Evolutionary conservation across 2,888 invertebrate species (phyloP).

Genomic region (Noctua comes): DNA sequence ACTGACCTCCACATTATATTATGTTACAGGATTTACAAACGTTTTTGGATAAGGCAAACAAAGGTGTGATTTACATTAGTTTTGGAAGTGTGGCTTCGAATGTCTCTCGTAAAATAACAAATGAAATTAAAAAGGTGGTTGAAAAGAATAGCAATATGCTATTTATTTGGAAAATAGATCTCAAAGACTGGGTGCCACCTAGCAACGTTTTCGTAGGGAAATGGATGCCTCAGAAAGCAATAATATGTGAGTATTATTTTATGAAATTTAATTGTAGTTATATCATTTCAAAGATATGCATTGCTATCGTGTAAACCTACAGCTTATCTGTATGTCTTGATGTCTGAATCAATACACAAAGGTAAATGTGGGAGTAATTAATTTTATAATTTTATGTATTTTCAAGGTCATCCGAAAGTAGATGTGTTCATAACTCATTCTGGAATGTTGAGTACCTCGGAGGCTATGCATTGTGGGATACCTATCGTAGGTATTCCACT

Average conservation of each 20-base stretch:
- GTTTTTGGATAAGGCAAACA: conserved; percentile 91
- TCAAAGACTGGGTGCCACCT: conserved; percentile 90
- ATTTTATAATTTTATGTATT: conserved; percentile 5
- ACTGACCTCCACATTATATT: not conserved
- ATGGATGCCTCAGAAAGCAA: conserved; percentile 94
- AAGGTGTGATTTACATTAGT: conserved; percentile 93
- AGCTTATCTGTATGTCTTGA: not conserved
- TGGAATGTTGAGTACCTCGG: conserved; percentile 87
- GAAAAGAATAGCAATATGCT: conserved; percentile 83
- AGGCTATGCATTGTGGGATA: conserved; percentile 83
- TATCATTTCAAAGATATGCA: not conserved
- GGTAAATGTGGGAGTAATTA: not conserved
- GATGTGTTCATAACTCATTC: conserved; percentile 88
- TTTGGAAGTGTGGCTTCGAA: conserved; percentile 93
- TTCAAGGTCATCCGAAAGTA: conserved; percentile 87
- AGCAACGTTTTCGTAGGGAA: conserved; percentile 91
- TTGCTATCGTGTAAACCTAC: not conserved
- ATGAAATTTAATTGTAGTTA: not conserved
- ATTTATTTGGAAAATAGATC: conserved; percentile 94
- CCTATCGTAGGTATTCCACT: conserved; percentile 87
- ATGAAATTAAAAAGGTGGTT: conserved; percentile 86
- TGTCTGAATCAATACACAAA: not conserved
- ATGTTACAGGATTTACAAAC: conserved; percentile 59
- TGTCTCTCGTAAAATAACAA: conserved; percentile 89
- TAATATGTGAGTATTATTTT: conserved; percentile 90